These are phyloP conservation scores for Phorcus lineatus DNA, from an alignment of 2,888 invertebrate species.

Conservation along the genomic window DNA sequence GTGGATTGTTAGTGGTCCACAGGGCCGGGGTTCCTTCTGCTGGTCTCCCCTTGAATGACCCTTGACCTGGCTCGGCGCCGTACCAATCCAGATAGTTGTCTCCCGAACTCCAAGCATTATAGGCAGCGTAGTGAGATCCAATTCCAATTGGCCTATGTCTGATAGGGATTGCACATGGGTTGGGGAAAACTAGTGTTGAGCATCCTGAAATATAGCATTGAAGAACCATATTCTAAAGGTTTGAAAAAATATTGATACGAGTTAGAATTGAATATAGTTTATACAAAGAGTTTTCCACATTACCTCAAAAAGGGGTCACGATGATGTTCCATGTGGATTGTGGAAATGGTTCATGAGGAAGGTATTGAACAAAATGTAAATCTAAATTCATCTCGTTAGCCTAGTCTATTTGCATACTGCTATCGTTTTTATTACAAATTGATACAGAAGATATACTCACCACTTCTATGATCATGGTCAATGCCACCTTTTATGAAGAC, in stretches of 20 bases:
- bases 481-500: constrained; percentile 76
- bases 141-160: constrained; percentile 47
- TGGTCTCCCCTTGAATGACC: constrained; percentile 49
- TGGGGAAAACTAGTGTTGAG: constrained; percentile 42
- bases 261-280: too few relatives aligned
- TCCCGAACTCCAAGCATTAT: constrained; percentile 64
- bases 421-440: too few relatives aligned
- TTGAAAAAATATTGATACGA: too few relatives aligned
- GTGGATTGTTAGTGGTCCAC: constrained; percentile 69
- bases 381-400: too few relatives aligned
- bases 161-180: constrained; percentile 65
- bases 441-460: too few relatives aligned
- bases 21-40: constrained; percentile 66
- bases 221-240: too few relatives aligned
- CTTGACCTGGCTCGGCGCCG: constrained; percentile 66
- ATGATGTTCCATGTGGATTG: too few relatives aligned
- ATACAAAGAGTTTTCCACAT: too few relatives aligned
- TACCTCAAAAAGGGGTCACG: too few relatives aligned
- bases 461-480: constrained; percentile 45
- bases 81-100: constrained; percentile 69
- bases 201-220: constrained; percentile 45
- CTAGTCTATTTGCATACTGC: too few relatives aligned
- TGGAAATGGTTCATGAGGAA: too few relatives aligned
- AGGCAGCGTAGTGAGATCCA: constrained; percentile 51
- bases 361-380: too few relatives aligned